A percentile compares a stretch with the other conserved stretches of the same genome.
Evolutionary conservation across 2,888 invertebrate species (phyloP).

Genomic region (Disparrhopalites patrizii): DNA sequence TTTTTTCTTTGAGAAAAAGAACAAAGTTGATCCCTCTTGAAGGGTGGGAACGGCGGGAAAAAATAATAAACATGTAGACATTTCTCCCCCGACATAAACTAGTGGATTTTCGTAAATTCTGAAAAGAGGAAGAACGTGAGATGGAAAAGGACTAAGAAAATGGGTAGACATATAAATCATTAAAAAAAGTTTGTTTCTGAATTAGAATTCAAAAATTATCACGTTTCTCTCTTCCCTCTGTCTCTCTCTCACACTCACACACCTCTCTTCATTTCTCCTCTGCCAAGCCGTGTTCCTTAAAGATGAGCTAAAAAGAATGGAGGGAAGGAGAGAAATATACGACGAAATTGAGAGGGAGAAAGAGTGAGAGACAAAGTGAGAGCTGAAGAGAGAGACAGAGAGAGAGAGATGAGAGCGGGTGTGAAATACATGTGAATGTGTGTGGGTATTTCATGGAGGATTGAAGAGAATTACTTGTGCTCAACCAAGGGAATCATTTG

Average conservation of each 20-base stretch:
- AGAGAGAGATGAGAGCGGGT: too few relatives aligned
- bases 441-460: not conserved
- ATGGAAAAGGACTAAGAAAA: not conserved
- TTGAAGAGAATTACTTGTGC: slow-evolving; percentile 12
- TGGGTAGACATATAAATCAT: slow-evolving; percentile 11
- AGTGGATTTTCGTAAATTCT: not conserved
- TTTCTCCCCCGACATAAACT: too few relatives aligned
- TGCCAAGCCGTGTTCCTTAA: too few relatives aligned
- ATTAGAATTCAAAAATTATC: slow-evolving; percentile 21
- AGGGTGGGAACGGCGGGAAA: too few relatives aligned
- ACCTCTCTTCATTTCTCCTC: too few relatives aligned
- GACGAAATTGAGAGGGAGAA: not conserved
- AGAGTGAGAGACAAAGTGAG: not conserved
- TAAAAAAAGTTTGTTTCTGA: slow-evolving; percentile 8
- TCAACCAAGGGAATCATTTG: not conserved
- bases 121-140: not conserved
- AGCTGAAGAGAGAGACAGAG: not conserved
- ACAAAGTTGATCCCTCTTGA: too few relatives aligned
- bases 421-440: not conserved
- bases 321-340: too few relatives aligned
- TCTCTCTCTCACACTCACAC: too few relatives aligned
- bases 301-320: too few relatives aligned
- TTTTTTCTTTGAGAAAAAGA: too few relatives aligned
- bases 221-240: too few relatives aligned
- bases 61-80: too few relatives aligned